Evolutionary conservation across 2,113 vertebrate genomes (phyloP).

Genomic region (Gopherus flavomarginatus): DNA sequence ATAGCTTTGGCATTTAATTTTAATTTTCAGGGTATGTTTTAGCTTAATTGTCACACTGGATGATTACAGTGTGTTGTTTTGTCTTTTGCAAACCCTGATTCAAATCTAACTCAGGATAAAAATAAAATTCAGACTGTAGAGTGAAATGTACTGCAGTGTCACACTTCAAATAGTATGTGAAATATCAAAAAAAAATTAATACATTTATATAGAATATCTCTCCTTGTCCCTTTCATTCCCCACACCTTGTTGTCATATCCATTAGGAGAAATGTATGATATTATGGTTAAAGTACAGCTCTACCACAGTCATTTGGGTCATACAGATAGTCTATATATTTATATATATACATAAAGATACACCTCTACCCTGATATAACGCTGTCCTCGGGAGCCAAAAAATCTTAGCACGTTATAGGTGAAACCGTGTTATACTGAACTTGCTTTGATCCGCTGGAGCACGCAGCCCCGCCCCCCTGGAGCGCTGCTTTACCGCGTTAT

Average conservation of each 20-base stretch:
- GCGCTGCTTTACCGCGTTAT: no score
- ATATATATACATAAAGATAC: not conserved
- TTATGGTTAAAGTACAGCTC: not conserved
- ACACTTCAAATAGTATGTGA: not conserved
- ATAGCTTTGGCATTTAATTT: slow-evolving; percentile 73
- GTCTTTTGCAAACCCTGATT: slow-evolving; percentile 70
- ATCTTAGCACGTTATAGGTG: no score
- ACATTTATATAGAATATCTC: slow-evolving; percentile 17
- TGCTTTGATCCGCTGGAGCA: no score
- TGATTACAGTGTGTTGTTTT: slow-evolving; percentile 64
- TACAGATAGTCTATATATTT: not conserved
- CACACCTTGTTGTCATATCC: not conserved
- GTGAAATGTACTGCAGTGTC: not conserved
- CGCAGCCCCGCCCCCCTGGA: no score
- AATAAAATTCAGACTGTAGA: slow-evolving; percentile 57
- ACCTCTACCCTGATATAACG: no score
- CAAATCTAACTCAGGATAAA: slow-evolving; percentile 57
- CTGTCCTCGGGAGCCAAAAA: no score
- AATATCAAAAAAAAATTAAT: slow-evolving; percentile 24
- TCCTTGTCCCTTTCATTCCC: not conserved
- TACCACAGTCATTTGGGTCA: accelerated
- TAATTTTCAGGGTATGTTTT: slow-evolving; percentile 75
- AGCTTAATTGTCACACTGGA: slow-evolving; percentile 69
- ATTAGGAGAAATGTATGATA: not conserved
- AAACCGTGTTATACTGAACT: no score